Conservation (phyloP, 2,797 vertebrate genomes). For the Ciconia nigra region DNA sequence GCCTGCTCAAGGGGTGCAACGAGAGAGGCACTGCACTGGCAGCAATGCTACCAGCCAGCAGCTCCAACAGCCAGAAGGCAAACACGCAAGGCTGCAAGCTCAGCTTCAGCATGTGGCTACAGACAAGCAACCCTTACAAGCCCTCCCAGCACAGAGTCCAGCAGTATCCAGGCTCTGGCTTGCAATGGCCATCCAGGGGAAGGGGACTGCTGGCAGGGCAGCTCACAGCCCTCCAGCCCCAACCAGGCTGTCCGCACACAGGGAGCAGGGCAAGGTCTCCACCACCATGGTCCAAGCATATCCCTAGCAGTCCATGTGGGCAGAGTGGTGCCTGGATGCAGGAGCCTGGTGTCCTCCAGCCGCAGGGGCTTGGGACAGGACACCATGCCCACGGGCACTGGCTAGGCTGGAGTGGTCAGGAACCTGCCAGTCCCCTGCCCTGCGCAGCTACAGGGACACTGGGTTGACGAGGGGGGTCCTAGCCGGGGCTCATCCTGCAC, state of each 20-base stretch:
- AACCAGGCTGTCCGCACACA: fast-evolving
- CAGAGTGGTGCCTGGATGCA: not conserved
- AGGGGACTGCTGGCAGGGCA: not conserved
- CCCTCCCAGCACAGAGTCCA: not conserved
- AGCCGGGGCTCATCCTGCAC: not conserved
- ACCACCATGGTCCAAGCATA: fast-evolving
- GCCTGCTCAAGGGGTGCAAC: fast-evolving
- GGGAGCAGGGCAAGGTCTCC: not conserved
- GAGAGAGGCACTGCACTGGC: fast-evolving
- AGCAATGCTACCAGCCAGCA: fast-evolving
- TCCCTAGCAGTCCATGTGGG: not conserved
- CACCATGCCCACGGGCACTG: fast-evolving
- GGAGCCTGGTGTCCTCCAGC: not conserved
- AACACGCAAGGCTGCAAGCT: fast-evolving
- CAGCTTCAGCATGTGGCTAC: fast-evolving
- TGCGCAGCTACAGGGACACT: fast-evolving
- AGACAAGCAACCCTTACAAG: fast-evolving
- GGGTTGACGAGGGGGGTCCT: not conserved
- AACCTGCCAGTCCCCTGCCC: not conserved
- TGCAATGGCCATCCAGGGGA: fast-evolving
- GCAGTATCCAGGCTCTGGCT: not conserved
- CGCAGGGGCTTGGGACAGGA: not conserved
- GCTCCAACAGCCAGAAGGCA: not conserved
- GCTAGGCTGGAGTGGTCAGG: fast-evolving
- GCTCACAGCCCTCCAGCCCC: not conserved